Conservation (phyloP, 2,113 vertebrate genomes). For the Dipodomys spectabilis region DNA sequence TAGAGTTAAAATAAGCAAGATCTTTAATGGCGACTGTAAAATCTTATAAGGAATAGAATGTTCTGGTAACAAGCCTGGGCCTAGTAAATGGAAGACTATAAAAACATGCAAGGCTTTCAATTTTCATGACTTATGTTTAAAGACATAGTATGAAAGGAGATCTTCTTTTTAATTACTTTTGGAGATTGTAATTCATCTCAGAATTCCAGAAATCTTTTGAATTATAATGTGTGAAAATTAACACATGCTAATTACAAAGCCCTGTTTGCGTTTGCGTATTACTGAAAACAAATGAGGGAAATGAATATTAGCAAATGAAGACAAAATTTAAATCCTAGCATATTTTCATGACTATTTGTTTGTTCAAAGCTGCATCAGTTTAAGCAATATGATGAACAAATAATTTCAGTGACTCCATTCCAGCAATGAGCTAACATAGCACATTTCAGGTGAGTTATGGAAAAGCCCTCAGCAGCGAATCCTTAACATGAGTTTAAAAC, state of each 20-base stretch:
- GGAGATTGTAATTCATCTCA: not conserved
- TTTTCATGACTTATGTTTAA: not conserved
- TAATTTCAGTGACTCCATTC: not conserved
- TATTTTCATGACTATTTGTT: not conserved
- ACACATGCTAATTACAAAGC: not conserved
- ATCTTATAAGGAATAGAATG: not conserved
- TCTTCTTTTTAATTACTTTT: not conserved
- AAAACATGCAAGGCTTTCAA: not conserved
- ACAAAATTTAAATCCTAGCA: not conserved
- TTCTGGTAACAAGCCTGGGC: not conserved
- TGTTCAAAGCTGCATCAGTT: not conserved
- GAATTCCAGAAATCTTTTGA: not conserved
- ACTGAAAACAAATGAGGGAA: not conserved
- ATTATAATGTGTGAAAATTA: not conserved
- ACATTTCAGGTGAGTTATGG: not conserved
- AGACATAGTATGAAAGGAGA: not conserved
- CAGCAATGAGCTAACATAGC: not conserved
- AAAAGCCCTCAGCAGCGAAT: not conserved
- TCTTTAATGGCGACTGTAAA: not conserved
- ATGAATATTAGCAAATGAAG: not conserved
- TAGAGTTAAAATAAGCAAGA: not conserved
- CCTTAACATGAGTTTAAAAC: not conserved
- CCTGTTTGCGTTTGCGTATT: not conserved
- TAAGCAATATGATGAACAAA: not conserved
- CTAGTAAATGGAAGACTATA: not conserved